Conservation (phyloP, 2,113 vertebrate species). For the Myanophis thanlyinensis region DNA sequence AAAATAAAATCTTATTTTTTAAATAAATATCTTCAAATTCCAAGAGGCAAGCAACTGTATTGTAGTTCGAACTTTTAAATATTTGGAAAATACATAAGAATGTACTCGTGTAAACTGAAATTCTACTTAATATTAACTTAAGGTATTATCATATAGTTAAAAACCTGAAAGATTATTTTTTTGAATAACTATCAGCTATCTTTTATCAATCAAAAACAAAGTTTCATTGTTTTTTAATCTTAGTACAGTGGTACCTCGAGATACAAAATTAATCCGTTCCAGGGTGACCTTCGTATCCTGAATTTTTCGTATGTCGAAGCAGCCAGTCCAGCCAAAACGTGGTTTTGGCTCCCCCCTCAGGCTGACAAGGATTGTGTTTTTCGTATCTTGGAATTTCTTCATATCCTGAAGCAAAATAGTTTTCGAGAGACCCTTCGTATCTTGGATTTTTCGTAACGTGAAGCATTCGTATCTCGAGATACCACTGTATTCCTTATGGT, state of each 20-base stretch:
- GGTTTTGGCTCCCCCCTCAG: too few relatives aligned
- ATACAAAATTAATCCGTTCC: too few relatives aligned
- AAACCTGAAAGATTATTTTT: neutral
- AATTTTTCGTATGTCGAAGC: too few relatives aligned
- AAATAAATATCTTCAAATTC: neutral
- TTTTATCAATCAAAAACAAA: neutral
- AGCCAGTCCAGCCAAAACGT: too few relatives aligned
- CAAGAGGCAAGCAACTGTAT: neutral
- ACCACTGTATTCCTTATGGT: neutral
- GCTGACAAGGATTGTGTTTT: too few relatives aligned
- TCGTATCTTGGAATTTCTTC: too few relatives aligned
- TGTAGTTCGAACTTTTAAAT: conserved; percentile 1
- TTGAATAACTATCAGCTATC: neutral
- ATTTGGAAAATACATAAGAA: conserved; percentile 7
- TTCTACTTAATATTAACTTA: neutral
- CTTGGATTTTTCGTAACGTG: too few relatives aligned
- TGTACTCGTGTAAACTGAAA: neutral
- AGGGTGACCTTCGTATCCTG: too few relatives aligned
- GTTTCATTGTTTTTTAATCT: neutral
- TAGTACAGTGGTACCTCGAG: too few relatives aligned
- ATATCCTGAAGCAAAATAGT: too few relatives aligned
- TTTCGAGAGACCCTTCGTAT: too few relatives aligned
- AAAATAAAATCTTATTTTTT: neutral
- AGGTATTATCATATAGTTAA: conserved; percentile 13
- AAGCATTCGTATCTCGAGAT: too few relatives aligned